Evolutionary conservation across 1,140 invertebrate species (phyloP).

Genomic region (Pseudomyrmex gracilis): DNA sequence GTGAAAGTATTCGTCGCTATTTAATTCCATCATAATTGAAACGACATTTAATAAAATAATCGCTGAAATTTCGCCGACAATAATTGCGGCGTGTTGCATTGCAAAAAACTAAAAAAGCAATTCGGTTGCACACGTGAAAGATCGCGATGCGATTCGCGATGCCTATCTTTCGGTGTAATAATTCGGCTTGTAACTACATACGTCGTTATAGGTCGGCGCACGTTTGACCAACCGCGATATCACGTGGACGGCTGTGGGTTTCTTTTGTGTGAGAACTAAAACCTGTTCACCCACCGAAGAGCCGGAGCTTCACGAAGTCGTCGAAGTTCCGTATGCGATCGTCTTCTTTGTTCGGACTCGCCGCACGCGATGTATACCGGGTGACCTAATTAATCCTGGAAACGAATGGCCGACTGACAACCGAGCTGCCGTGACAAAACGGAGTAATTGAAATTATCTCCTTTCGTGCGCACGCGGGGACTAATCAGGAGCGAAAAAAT

Average conservation of each 20-base stretch:
- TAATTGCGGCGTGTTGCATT: conserved; percentile 11
- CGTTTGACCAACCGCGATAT: conserved; percentile 66
- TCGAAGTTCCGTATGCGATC: conserved; percentile 39
- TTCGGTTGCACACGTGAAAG: neutral
- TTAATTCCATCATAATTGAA: conserved; percentile 52
- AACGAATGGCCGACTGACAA: neutral
- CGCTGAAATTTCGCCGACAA: conserved; percentile 8
- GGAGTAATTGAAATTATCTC: conserved; percentile 37
- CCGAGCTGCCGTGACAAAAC: neutral
- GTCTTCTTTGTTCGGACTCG: conserved; percentile 51
- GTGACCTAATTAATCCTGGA: conserved; percentile 43
- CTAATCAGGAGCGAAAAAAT: neutral
- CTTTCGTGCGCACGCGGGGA: no score
- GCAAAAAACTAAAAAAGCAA: neutral
- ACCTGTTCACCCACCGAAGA: conserved; percentile 60
- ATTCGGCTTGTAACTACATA: conserved; percentile 46
- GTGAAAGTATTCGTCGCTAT: conserved; percentile 34
- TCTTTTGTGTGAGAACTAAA: conserved; percentile 67
- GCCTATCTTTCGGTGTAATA: conserved; percentile 15
- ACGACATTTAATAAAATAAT: conserved; percentile 37
- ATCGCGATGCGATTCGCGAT: conserved; percentile 43
- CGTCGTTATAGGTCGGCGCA: conserved; percentile 48
- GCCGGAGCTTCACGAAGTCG: conserved; percentile 33
- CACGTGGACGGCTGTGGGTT: conserved; percentile 34
- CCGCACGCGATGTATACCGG: conserved; percentile 36